phyloP scores from a whole-genome alignment of 2,888 invertebrate genomes.

The Clistopyga incitator region DNA sequence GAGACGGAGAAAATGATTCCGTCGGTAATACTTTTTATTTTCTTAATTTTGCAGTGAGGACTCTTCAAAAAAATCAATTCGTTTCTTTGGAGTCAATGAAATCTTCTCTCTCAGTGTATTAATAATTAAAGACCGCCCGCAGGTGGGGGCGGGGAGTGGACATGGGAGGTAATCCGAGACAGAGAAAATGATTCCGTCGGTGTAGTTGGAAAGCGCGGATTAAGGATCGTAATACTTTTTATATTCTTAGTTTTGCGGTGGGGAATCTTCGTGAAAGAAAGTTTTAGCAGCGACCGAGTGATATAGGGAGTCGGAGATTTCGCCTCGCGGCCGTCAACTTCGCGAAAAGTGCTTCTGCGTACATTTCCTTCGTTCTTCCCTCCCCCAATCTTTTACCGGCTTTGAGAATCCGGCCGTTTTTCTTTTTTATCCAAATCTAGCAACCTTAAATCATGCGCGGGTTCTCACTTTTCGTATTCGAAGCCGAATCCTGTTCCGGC shows the following conservation, averaged over 20 bases:
- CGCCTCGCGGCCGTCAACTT: slow-evolving; percentile 51
- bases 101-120: too few species aligned
- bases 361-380: slow-evolving; percentile 57
- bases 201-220: slow-evolving; percentile 16
- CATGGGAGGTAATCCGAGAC: neutral
- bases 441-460: slow-evolving; percentile 67
- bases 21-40: too few species aligned
- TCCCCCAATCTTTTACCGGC: slow-evolving; percentile 2
- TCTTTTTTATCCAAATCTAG: slow-evolving; percentile 24
- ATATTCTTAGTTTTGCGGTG: slow-evolving; percentile 22
- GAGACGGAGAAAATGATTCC: too few species aligned
- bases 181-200: neutral
- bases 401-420: neutral
- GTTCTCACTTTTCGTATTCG: slow-evolving; percentile 39
- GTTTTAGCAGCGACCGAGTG: slow-evolving; percentile 26
- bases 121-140: too few species aligned
- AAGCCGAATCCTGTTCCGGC: slow-evolving; percentile 38
- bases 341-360: slow-evolving; percentile 60
- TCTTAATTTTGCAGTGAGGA: too few species aligned
- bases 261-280: slow-evolving; percentile 14
- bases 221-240: slow-evolving; percentile 23
- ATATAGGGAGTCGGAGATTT: slow-evolving; percentile 27
- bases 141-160: too few species aligned
- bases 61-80: too few species aligned
- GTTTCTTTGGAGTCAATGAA: too few species aligned